Conservation (phyloP, 2,797 vertebrate genomes). For the Sylvilagus floridanus region DNA sequence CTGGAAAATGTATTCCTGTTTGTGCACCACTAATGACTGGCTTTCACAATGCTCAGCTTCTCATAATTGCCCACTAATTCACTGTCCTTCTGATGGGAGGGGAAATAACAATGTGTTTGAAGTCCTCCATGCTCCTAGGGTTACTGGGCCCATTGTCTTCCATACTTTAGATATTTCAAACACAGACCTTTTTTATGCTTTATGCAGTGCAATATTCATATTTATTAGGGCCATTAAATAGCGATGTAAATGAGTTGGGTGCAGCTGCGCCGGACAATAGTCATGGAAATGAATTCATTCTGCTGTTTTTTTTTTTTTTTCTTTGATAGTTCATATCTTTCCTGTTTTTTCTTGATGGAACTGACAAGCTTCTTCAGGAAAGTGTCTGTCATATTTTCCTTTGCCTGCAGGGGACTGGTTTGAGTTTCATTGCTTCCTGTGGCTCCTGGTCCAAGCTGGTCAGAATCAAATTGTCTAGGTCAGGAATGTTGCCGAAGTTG, state of each 20-base stretch:
- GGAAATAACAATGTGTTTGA: background rate
- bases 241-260: constrained; percentile 49
- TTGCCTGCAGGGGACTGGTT: background rate
- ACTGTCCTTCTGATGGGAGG: background rate
- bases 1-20: background rate
- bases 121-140: background rate
- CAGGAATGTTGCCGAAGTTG: background rate
- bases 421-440: background rate
- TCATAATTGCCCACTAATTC: constrained; percentile 30
- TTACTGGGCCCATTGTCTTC: constrained; percentile 42
- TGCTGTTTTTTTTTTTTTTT: background rate
- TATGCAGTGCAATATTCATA: constrained; percentile 39
- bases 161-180: background rate
- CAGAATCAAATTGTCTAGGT: background rate
- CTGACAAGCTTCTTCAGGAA: background rate
- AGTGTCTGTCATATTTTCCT: background rate
- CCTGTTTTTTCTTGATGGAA: background rate
- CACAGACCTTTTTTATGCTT: background rate
- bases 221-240: constrained; percentile 61
- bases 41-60: constrained; percentile 1
- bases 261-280: constrained; percentile 66
- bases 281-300: constrained; percentile 31
- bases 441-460: background rate
- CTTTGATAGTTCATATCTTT: constrained; percentile 32
- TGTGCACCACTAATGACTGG: background rate